These are phyloP conservation scores for Panzeria rudis DNA, from an alignment of 2,888 invertebrate genomes.

Conservation along the genomic window DNA sequence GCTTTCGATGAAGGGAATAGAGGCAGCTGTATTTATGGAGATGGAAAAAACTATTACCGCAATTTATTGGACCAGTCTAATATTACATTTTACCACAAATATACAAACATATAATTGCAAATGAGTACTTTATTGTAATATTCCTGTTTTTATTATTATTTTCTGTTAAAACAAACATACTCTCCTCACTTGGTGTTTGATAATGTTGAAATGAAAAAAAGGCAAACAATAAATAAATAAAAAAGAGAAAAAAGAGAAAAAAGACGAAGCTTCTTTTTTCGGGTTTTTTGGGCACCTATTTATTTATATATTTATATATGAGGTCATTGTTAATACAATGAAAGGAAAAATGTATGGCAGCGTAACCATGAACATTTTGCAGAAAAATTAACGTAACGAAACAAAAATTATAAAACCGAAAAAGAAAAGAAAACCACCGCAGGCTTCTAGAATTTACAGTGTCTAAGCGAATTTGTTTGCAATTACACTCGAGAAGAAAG, in stretches of 20 bases:
- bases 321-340: constrained; percentile 66
- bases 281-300: constrained; percentile 62
- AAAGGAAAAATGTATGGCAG: constrained; percentile 49
- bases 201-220: constrained; percentile 37
- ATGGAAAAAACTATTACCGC: too few relatives aligned
- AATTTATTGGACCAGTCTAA: too few relatives aligned
- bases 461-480: constrained; percentile 4
- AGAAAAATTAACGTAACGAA: constrained; percentile 21
- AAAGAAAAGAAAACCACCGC: constrained; percentile 34
- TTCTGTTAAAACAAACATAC: constrained; percentile 29
- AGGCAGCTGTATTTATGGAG: too few relatives aligned
- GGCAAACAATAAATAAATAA: background rate
- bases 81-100: background rate
- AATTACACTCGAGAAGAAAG: constrained; percentile 49
- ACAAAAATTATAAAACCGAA: background rate
- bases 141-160: constrained; percentile 22
- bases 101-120: constrained; percentile 7
- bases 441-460: constrained; percentile 58
- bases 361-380: constrained; percentile 42
- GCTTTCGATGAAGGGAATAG: too few relatives aligned
- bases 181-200: constrained; percentile 39
- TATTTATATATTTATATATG: constrained; percentile 59
- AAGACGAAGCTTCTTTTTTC: constrained; percentile 57
- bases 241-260: background rate
- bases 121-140: constrained; percentile 51